Evolutionary conservation across 1,140 invertebrate species (phyloP), one percentile per base, ranked within the genome.

Genomic region (Drosophila tristis): DNA sequence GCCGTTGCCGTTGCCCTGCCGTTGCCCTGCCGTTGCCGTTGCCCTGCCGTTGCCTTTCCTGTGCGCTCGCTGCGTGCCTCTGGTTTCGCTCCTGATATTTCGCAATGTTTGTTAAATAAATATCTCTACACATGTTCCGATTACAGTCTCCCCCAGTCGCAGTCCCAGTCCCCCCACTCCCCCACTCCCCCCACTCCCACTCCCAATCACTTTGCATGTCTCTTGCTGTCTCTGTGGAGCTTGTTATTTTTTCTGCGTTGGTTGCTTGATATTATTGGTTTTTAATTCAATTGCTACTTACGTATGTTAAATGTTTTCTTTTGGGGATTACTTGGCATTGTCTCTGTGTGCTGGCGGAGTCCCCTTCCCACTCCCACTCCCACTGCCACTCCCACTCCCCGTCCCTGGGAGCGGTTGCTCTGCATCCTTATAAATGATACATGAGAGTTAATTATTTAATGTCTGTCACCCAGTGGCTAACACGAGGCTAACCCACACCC

Each of bases 391-490:
- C 7, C 11, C 15, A 2, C 5, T 23, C 20, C 8, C 8, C 29
- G 23, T 23, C 20, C 11, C 4, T 0, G 26, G 20, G 20, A 20
- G 20, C 20, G 20, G 20, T 0, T 54, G 4, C n/a, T 25, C 43
- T 35, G 25, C 23, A 39, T 50, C 80, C 71, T 72, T 71, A 48
- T 84, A 54, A 59, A 86, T 74, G 66, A 53, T 77, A 53, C 64
- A 75, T 60, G 62, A 74, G 31, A 78, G 70, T 86, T 86, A 86
- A 86, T 86, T 86, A 86, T 86, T 86, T 86, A 86, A 87, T 86
- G 82, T 74, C 78, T 78, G 82, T 86, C 82, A 78, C 82, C 78
- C 82, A 68, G 82, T 86, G 82, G 82, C 82, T 87, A 86, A 87
- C 82, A 82, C 84, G 65, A 39, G 35, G 35, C 35, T 39, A 39